These are phyloP conservation scores for Puffinus mauretanicus DNA, from an alignment of 2,113 vertebrate species.

Conservation along the genomic window DNA sequence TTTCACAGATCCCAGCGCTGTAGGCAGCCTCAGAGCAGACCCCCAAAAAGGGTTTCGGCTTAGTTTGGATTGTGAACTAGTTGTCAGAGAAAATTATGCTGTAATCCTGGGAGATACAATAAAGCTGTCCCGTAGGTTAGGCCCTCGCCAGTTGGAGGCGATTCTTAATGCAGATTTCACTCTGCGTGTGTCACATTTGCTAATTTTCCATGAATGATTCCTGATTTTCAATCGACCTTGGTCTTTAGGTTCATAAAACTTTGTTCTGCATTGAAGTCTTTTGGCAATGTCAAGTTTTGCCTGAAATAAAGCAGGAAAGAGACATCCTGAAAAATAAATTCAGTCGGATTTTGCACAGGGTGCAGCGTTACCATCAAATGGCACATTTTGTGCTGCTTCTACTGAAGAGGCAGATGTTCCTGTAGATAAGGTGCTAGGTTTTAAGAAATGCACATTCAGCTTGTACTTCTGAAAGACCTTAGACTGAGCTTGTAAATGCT, in stretches of 20 bases:
- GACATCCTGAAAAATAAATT: neutral
- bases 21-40: neutral
- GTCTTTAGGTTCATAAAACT: slow-evolving; percentile 40
- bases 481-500: neutral
- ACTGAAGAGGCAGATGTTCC: neutral
- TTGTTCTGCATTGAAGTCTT: slow-evolving; percentile 1
- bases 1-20: neutral
- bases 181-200: neutral
- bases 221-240: slow-evolving; percentile 53
- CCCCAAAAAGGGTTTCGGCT: neutral
- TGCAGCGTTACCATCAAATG: neutral
- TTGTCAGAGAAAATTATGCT: slow-evolving; percentile 47
- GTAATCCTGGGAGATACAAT: slow-evolving; percentile 20
- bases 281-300: neutral
- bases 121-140: slow-evolving; percentile 36
- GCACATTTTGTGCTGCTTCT: neutral
- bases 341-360: neutral
- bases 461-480: neutral
- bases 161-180: slow-evolving; percentile 27
- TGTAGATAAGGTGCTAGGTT: neutral
- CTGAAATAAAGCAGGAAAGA: slow-evolving; percentile 17
- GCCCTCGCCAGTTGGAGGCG: slow-evolving; percentile 6
- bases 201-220: slow-evolving; percentile 58
- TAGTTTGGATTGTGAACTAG: neutral
- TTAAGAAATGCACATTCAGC: neutral